These are phyloP conservation scores for Rhinatrema bivittatum DNA, from an alignment of 2,797 vertebrate genomes.

Conservation along the genomic window DNA sequence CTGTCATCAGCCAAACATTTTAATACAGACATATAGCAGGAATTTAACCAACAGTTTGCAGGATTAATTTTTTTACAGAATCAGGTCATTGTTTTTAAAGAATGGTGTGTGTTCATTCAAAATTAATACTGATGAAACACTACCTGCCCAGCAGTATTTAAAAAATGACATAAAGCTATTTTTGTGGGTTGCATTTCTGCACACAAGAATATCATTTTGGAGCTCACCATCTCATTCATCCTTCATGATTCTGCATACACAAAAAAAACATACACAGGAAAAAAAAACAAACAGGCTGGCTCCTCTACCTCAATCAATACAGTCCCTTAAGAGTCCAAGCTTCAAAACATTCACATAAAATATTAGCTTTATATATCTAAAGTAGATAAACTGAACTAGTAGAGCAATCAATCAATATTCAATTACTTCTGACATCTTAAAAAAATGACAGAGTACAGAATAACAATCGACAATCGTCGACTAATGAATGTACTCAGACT, in stretches of 20 bases:
- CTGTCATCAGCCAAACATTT: too few relatives aligned
- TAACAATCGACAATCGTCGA: conserved; percentile 17
- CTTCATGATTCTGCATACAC: conserved; percentile 11
- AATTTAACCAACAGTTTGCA: too few relatives aligned
- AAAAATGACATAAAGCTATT: background rate
- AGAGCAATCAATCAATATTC: conserved; percentile 38
- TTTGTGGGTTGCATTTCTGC: conserved; percentile 8
- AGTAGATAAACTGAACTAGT: conserved; percentile 36
- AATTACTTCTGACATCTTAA: conserved; percentile 37
- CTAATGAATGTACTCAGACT: conserved; percentile 19
- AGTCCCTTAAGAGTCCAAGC: conserved; percentile 23
- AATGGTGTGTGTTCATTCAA: too few relatives aligned
- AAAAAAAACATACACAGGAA: conserved; percentile 17
- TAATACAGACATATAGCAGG: too few relatives aligned
- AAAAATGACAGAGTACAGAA: conserved; percentile 17
- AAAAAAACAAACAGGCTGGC: conserved; percentile 4
- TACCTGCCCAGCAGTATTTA: too few relatives aligned
- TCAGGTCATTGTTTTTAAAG: too few relatives aligned
- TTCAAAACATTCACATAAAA: conserved; percentile 41
- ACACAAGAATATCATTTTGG: conserved; percentile 17
- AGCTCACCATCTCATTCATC: conserved; percentile 17
- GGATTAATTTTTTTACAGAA: too few relatives aligned
- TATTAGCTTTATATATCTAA: conserved; percentile 36
- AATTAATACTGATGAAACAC: too few relatives aligned
- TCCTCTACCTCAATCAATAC: conserved; percentile 29